These are phyloP conservation scores for Chelonus formosanus DNA, from an alignment of 2,888 invertebrate genomes.

Conservation along the genomic window DNA sequence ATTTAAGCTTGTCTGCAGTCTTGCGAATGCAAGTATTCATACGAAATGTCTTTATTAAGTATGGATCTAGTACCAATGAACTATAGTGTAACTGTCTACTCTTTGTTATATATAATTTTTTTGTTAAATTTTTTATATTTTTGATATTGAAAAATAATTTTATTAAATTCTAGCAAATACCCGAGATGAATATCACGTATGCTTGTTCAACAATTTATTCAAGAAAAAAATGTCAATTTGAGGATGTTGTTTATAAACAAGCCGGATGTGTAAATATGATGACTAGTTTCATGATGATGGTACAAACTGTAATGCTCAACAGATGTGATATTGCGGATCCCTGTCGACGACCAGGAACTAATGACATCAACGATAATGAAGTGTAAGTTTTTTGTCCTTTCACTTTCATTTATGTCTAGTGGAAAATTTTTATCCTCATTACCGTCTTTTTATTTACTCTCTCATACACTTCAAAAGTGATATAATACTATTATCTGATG, in stretches of 20 bases:
- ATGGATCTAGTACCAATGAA: background rate
- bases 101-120: too few relatives aligned
- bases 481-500: too few relatives aligned
- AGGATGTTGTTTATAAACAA: conserved; percentile 55
- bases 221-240: conserved; percentile 45
- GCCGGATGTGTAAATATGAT: conserved; percentile 47
- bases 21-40: background rate
- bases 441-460: background rate
- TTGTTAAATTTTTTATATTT: too few relatives aligned
- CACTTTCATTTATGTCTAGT: background rate
- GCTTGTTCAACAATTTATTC: conserved; percentile 36
- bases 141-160: too few relatives aligned
- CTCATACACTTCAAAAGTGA: background rate
- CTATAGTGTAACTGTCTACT: background rate
- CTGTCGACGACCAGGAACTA: conserved; percentile 56
- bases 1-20: conserved; percentile 12
- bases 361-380: conserved; percentile 49
- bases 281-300: conserved; percentile 55
- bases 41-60: background rate
- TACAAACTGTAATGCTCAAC: conserved; percentile 54
- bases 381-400: conserved; percentile 45
- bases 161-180: conserved; percentile 19
- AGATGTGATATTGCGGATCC: conserved; percentile 59
- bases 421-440: background rate
- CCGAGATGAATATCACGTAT: conserved; percentile 31